These are phyloP conservation scores for Isichthys henryi DNA, from an alignment of 2,113 vertebrate genomes.

Conservation along the genomic window DNA sequence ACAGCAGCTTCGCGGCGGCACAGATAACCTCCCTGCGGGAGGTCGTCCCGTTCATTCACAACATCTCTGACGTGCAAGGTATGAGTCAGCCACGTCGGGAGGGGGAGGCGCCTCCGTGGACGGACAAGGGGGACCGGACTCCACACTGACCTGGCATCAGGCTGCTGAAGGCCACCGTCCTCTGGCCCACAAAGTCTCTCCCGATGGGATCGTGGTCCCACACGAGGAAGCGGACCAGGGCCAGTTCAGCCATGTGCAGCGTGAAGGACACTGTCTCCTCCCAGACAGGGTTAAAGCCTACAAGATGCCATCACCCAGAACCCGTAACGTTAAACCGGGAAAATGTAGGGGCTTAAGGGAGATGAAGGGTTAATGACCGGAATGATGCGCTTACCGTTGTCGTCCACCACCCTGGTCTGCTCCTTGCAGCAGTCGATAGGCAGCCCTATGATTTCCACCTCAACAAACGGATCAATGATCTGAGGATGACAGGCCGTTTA, in stretches of 20 bases:
- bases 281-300: conserved; percentile 98
- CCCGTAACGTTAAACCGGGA: background rate
- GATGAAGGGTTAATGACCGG: background rate
- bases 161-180: conserved; percentile 90
- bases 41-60: background rate
- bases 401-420: conserved; percentile 94
- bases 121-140: too few relatives aligned
- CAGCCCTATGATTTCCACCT: conserved; percentile 94
- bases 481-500: conserved; percentile 38
- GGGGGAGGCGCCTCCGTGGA: background rate
- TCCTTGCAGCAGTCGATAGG: conserved; percentile 93
- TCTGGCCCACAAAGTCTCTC: conserved; percentile 91
- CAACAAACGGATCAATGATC: conserved; percentile 98
- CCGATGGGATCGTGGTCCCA: conserved; percentile 98
- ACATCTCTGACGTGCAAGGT: background rate
- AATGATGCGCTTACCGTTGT: conserved; percentile 73
- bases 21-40: background rate
- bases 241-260: conserved; percentile 90
- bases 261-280: conserved; percentile 94
- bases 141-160: conserved; percentile 81
- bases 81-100: background rate
- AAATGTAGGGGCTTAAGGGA: background rate
- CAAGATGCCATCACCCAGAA: conserved; percentile 1
- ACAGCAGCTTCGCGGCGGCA: background rate
- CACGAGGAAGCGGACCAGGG: conserved; percentile 88